These are phyloP conservation scores for Neosalanx taihuensis DNA, from an alignment of 2,797 vertebrate genomes.

Conservation along the genomic window DNA sequence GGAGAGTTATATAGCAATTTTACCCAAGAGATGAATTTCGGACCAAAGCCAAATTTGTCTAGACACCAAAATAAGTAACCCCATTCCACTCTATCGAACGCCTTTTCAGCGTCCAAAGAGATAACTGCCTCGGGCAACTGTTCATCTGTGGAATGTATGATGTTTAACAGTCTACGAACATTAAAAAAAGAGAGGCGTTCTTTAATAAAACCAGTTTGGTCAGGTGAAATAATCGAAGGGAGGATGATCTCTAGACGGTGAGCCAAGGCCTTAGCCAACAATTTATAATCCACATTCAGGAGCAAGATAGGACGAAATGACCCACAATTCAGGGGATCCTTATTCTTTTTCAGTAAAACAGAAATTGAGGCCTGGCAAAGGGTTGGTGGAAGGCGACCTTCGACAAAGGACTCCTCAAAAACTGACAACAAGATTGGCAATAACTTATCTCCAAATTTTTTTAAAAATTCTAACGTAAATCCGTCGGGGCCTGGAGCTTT, in stretches of 20 bases:
- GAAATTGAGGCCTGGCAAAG: background rate
- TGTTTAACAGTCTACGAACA: background rate
- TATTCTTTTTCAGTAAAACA: slow-evolving; percentile 4
- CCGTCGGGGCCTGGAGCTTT: slow-evolving; percentile 8
- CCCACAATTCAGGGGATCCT: background rate
- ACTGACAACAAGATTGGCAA: too few relatives aligned
- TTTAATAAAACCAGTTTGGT: slow-evolving; percentile 14
- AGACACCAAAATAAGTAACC: background rate
- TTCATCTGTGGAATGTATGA: background rate
- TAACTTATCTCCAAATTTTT: background rate
- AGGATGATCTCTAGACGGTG: background rate
- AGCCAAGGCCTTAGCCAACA: background rate
- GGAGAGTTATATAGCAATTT: background rate
- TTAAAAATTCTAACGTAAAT: background rate
- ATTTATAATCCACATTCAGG: slow-evolving; percentile 1
- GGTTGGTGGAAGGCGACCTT: background rate
- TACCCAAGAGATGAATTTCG: too few relatives aligned
- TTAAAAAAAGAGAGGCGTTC: slow-evolving; percentile 4
- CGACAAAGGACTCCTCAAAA: background rate
- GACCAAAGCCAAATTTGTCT: background rate
- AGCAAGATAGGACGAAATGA: background rate
- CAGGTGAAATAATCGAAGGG: background rate
- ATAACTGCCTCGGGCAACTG: background rate
- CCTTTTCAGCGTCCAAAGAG: slow-evolving; percentile 7
- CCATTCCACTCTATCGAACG: slow-evolving; percentile 6